Base-by-base conservation (phyloP, 2,797 vertebrate genomes). In the Tauraco hartlaubi region DNA sequence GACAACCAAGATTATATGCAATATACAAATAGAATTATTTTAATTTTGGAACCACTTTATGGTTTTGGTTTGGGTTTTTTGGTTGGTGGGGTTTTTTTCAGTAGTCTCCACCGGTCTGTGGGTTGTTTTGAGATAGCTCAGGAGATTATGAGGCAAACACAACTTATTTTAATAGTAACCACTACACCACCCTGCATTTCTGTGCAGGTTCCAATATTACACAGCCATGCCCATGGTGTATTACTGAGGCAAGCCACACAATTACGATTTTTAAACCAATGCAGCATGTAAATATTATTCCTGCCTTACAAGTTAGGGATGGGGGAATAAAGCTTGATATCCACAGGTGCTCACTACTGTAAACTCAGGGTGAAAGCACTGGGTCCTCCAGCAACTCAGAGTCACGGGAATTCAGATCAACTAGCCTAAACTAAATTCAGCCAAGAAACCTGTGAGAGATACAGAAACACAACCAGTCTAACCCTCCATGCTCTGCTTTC, bases 161-260 rank as follows among this genome's bases (percentile, higher is more conserved):
- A 67, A 26, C 8, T 64, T 52, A 1, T 13, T 41, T 1, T 12
- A 49, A 18, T 1, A 74, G 66, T 12, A 78, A 41, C 15, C 37
- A 22, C n/a, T n/a, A 33, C 1, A 10, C 11, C 48, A 63, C 7
- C 22, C 62, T 46, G 54, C 72, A 41, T 48, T 35, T 62, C 48
- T 48, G 44, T 44, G 62, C 69, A 75, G 33, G 49, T 18, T 58
- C 35, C 59, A 58, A 7, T 9, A 23, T 16, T 22, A 18, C 52
- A 78, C 21, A 43, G 75, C 35, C 37, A 12, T 87, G n/a, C 58
- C 59, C 55, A 10, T 3, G 71, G n/a, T 26, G 20, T 29, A 22
- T 72, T 52, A 72, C 49, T 31, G 22, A 75, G 88, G 64, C 85
- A 94, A 94, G 88, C 69, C 92, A 92, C 10, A 52, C 69, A 92